Conservation (phyloP, 2,113 vertebrate genomes). For the Prionailurus bengalensis region DNA sequence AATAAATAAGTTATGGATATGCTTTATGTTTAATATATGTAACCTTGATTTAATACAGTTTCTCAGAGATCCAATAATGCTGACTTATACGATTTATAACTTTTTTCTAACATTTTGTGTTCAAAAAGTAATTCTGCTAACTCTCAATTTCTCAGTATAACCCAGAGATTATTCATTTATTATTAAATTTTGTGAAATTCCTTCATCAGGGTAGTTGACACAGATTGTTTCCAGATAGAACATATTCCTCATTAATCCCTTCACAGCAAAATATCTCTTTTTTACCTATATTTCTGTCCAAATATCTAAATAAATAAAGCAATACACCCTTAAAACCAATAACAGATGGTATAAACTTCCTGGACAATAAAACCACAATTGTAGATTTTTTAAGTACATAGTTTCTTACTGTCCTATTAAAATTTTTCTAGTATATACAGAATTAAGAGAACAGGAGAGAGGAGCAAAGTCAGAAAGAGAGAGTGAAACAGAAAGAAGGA, state of each 20-base stretch:
- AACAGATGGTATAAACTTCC: not conserved
- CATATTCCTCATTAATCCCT: not conserved
- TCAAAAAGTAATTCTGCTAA: constrained; percentile 76
- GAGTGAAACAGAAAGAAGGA: not conserved
- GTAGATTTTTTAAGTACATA: not conserved
- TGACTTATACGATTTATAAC: constrained; percentile 77
- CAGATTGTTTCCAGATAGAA: not conserved
- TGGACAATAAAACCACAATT: not conserved
- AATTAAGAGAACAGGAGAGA: not conserved
- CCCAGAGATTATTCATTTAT: not conserved
- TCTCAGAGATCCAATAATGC: constrained; percentile 76
- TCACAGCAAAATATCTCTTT: not conserved
- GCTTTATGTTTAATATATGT: constrained; percentile 81
- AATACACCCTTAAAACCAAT: not conserved
- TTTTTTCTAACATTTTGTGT: constrained; percentile 67
- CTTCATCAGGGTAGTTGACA: not conserved
- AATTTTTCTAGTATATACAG: not conserved
- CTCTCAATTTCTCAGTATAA: not conserved
- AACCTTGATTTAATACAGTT: constrained; percentile 78
- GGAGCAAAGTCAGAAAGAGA: not conserved
- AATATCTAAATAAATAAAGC: not conserved
- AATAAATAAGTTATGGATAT: constrained; percentile 70
- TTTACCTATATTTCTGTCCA: not conserved
- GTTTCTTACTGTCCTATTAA: not conserved
- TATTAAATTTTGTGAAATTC: constrained; percentile 11